Conservation (phyloP, 2,113 vertebrate genomes). For the Bubalus kerabau region DNA sequence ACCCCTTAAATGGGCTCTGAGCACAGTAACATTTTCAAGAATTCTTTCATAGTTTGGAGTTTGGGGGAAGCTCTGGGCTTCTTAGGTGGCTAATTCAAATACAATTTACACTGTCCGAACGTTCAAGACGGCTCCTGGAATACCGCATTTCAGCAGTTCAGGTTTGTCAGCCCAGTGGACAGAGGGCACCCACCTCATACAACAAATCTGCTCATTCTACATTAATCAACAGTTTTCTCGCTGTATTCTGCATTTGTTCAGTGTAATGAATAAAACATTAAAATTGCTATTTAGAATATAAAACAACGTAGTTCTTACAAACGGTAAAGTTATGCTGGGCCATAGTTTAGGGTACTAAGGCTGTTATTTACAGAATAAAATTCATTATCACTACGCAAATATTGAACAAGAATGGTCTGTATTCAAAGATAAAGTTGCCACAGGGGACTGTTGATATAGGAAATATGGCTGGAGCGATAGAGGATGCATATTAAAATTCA, state of each 20-base stretch:
- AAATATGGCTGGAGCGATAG: slow-evolving; percentile 61
- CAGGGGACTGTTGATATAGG: slow-evolving; percentile 62
- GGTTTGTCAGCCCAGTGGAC: background rate
- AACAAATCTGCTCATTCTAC: background rate
- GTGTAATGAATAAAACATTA: slow-evolving; percentile 70
- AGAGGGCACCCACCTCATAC: background rate
- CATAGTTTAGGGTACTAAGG: slow-evolving; percentile 50
- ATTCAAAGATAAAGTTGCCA: slow-evolving; percentile 69
- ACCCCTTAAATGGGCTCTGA: background rate
- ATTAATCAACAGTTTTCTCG: background rate
- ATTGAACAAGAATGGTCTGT: slow-evolving; percentile 68
- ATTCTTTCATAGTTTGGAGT: background rate
- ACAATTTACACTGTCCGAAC: background rate
- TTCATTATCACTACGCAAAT: slow-evolving; percentile 71
- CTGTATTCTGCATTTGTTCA: slow-evolving; percentile 30
- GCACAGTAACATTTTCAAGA: background rate
- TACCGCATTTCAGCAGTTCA: background rate
- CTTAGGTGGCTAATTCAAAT: background rate
- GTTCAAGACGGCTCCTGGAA: slow-evolving; percentile 11
- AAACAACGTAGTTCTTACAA: slow-evolving; percentile 52
- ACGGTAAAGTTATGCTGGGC: slow-evolving; percentile 51
- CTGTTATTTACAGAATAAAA: slow-evolving; percentile 69
- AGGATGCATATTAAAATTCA: slow-evolving; percentile 67
- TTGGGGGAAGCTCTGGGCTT: background rate
- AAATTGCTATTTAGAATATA: slow-evolving; percentile 60